Evolutionary conservation across 1,140 invertebrate genomes (phyloP).

Genomic region (Ganaspis sp.): DNA sequence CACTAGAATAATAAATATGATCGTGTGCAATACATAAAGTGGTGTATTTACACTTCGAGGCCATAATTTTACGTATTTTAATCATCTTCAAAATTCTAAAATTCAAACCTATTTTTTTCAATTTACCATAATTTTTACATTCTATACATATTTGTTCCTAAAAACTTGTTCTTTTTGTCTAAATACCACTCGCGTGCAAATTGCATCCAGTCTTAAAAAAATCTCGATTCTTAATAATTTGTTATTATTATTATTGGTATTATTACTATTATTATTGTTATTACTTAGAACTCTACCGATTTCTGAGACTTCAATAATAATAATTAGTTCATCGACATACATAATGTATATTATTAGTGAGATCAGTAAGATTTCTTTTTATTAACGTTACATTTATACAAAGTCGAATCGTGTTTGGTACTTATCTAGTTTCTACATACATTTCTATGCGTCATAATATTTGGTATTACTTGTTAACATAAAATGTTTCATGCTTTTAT

Average conservation of each 20-base stretch:
- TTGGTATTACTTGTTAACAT: constrained; percentile 66
- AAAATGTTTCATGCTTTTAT: constrained; percentile 42
- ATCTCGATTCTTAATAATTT: constrained; percentile 57
- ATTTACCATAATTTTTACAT: constrained; percentile 57
- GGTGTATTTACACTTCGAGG: constrained; percentile 71
- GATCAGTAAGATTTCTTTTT: constrained; percentile 65
- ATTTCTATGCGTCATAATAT: constrained; percentile 68
- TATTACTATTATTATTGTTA: constrained; percentile 52
- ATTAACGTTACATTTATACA: constrained; percentile 69
- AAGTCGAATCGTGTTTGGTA: constrained; percentile 54
- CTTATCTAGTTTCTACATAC: constrained; percentile 50
- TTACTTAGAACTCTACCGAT: constrained; percentile 41
- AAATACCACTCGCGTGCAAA: constrained; percentile 57
- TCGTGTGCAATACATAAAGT: constrained; percentile 67
- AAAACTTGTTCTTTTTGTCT: constrained; percentile 43
- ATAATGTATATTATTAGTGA: constrained; percentile 63
- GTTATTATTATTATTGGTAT: constrained; percentile 52
- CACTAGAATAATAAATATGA: constrained; percentile 71
- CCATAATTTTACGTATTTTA: constrained; percentile 68
- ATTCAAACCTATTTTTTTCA: constrained; percentile 42
- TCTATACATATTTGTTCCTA: constrained; percentile 53
- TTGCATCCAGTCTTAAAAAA: constrained; percentile 62
- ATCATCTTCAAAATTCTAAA: constrained; percentile 47
- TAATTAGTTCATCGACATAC: constrained; percentile 51
- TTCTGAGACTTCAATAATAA: constrained; percentile 47